Evolutionary conservation across 2,888 invertebrate genomes (phyloP).

Genomic region (Nasonovia ribisnigri): DNA sequence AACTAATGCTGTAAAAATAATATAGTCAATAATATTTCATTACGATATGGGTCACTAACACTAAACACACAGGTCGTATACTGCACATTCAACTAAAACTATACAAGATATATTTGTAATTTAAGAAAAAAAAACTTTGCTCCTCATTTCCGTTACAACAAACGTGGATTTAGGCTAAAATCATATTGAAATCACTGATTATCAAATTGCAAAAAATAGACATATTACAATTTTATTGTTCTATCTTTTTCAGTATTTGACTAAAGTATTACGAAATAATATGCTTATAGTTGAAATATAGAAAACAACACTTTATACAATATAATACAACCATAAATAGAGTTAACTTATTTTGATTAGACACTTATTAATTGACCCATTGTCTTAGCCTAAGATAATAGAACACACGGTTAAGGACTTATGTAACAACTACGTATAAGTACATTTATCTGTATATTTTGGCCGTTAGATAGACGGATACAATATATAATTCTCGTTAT

Average conservation of each 20-base stretch:
- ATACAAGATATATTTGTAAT: neutral
- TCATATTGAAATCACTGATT: neutral
- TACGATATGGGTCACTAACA: neutral
- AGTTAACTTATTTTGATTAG: neutral
- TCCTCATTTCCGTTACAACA: neutral
- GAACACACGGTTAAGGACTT: neutral
- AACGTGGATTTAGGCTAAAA: neutral
- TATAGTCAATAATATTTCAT: neutral
- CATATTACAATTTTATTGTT: too few species aligned
- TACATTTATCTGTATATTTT: neutral
- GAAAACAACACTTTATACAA: neutral
- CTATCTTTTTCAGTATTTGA: neutral
- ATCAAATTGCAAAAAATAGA: neutral
- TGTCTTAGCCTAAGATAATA: too few species aligned
- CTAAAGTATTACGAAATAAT: neutral
- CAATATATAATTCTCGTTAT: neutral
- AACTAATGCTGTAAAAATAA: neutral
- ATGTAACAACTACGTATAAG: neutral
- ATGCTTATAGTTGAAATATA: neutral
- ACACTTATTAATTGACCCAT: neutral
- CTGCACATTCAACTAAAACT: neutral
- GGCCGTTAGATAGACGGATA: neutral
- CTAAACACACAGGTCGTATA: neutral
- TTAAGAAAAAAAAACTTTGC: neutral
- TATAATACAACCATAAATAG: neutral